phyloP scores from a whole-genome alignment of 2,113 vertebrate genomes.

The Dromas ardeola region DNA sequence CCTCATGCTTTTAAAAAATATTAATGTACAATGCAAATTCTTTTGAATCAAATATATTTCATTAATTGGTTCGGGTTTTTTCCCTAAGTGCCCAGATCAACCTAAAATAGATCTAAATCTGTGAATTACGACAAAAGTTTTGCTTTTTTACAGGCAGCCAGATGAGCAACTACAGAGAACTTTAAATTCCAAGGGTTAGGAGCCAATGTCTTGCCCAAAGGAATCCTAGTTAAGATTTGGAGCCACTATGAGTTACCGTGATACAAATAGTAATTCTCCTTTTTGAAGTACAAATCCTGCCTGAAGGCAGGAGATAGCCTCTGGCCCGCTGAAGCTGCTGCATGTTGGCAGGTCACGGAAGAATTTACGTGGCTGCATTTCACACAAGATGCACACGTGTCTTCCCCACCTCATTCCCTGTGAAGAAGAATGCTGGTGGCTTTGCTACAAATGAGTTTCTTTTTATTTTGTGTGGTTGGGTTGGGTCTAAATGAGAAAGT shows the following conservation, averaged over 20 bases:
- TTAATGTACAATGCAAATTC: fast-evolving
- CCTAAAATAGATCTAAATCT: neutral
- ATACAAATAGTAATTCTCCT: neutral
- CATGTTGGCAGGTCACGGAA: neutral
- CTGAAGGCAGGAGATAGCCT: neutral
- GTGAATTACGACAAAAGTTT: neutral
- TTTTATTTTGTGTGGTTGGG: neutral
- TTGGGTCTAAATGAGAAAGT: neutral
- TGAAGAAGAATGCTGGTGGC: neutral
- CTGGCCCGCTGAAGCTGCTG: neutral
- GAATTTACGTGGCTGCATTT: neutral
- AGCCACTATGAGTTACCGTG: neutral
- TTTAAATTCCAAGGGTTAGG: neutral
- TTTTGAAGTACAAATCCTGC: neutral
- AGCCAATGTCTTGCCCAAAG: neutral
- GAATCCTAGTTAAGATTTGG: neutral
- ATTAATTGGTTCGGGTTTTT: neutral
- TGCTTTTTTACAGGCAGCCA: neutral
- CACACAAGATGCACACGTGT: fast-evolving
- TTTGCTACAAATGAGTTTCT: neutral
- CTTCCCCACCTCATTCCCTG: neutral
- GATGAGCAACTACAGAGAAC: too few species aligned
- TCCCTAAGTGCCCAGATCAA: neutral
- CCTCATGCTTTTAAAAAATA: neutral
- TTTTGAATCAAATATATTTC: neutral